Evolutionary conservation across 2,113 vertebrate species (phyloP), one percentile per base, ranked within the genome.

Genomic region (Pituophis catenifer): DNA sequence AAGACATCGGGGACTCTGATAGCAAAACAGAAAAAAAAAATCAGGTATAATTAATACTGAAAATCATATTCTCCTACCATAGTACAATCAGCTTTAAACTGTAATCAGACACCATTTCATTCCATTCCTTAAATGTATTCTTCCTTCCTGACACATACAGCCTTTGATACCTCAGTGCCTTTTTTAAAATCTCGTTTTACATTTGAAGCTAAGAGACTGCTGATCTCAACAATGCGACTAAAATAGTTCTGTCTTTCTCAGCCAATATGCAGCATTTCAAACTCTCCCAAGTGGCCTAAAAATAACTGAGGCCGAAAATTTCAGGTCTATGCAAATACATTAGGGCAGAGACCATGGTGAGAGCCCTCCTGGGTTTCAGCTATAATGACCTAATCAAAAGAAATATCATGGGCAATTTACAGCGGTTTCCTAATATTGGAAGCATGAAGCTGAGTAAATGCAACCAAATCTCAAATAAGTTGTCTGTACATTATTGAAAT

Each of bases 71-170:
- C 81, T 33, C 62, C 50, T 94, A 33, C 62, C 33, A 54, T 85
- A 86, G 59, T 93, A 90, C 94, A 96, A 93, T 89, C 92, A 93
- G 44, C 23, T 96, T 53, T 57, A 95, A 94, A 9, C 38, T 94
- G 86, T 58, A 94, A 52, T 95, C 54, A 89, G 85, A 21, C 88
- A 38, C 91, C 92, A 91, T 87, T 94, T 90, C 58, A 89, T 33
- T 92, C 24, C 90, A 15, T 91, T 92, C 57, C 89, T 86, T 95
- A 94, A 91, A 0, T 48, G 17, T 12, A 92, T 26, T 50, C 55
- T 50, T 57, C 94, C 38, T 91, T 88, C 58, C 52, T 91, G 1
- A 5, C 0, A 0, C 1, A 90, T 29, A 52, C 93, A 70, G 13
- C 13, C 90, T 93, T 55, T 59, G 54, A 52, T 52, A 81, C 53